Base-by-base conservation (phyloP, 2,888 invertebrate genomes). In the Hypena proboscidalis region DNA sequence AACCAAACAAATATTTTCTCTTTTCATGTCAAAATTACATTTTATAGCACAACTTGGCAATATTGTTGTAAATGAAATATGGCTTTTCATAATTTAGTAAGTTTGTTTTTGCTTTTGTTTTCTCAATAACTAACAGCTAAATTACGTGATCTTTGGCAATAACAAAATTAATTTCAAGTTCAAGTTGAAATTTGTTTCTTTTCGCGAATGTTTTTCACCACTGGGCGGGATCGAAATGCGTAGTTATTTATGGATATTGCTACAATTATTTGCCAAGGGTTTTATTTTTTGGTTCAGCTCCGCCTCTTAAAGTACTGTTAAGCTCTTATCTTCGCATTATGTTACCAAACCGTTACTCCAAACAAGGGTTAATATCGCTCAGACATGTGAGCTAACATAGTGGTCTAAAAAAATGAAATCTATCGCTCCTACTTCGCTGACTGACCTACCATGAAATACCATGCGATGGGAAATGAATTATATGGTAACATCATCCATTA, bases 321-420 rank as follows among this genome's bases (percentile, higher is more conserved):
- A 45, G 27, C 59, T 69, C 67, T 76, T 82, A 80, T 80, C 77
- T 74, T 74, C 65, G 60, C 67, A 74, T 78, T 74, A 73, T 70
- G 67, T 66, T 62, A 57, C 55, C 43, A 61, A 63, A 69, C 82
- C 74, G 80, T 82, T 82, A 77, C 49, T 68, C 68, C 56, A 73
- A 74, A 74, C 63, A 53, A 20, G 25, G 13, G 36, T 64, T 67
- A 60, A 68, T 64, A 70, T 63, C 52, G 61, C 55, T 56, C 61
- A 58, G 50, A 50, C 73, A 66, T 70, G 64, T 62, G 62, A 68
- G 61, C 60, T 62, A 58, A 67, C 57, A 64, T 38, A 50, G 33
- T 44, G 20, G 33, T 32, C 10, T 27, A 56, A 61, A 59, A 51
- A 61, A 57, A 53, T 32, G 35, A 33, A 60, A 15, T 35, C 36